Conservation (phyloP, 2,113 vertebrate species). For the Microtus oregoni region DNA sequence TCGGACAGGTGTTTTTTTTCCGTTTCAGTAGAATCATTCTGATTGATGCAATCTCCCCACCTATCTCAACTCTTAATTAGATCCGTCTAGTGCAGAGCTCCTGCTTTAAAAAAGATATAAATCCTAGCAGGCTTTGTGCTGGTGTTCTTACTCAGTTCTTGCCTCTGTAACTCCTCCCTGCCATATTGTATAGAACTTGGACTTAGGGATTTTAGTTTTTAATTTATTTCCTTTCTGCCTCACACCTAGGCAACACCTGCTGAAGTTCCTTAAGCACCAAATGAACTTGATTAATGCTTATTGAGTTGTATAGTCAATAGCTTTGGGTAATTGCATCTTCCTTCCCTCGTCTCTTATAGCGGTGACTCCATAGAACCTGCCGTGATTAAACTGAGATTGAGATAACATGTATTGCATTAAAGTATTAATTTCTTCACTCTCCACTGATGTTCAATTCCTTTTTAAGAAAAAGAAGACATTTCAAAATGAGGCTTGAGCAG, state of each 20-base stretch:
- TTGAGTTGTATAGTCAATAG: constrained; percentile 46
- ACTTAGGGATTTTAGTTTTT: neutral
- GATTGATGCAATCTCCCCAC: neutral
- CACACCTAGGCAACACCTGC: neutral
- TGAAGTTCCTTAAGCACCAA: constrained; percentile 33
- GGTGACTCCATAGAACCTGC: constrained; percentile 55
- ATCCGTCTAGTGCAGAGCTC: neutral
- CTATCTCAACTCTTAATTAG: neutral
- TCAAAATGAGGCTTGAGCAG: neutral
- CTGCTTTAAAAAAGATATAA: neutral
- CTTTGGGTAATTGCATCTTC: constrained; percentile 64
- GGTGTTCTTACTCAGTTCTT: constrained; percentile 10
- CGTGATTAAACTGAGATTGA: constrained; percentile 48
- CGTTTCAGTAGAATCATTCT: neutral
- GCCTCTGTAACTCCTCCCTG: neutral
- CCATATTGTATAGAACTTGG: neutral
- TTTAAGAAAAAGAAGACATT: neutral
- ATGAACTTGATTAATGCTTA: constrained; percentile 57
- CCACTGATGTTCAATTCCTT: constrained; percentile 24
- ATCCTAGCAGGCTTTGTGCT: neutral
- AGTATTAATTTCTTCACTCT: constrained; percentile 50
- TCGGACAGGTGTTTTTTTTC: neutral
- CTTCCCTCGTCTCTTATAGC: constrained; percentile 2
- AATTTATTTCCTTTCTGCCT: neutral
- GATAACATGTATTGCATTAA: constrained; percentile 58